Percentiles rank a stretch among this genome's conserved stretches.
Evolutionary conservation across 2,113 vertebrate species (phyloP).

Genomic region (Phyllostomus discolor): DNA sequence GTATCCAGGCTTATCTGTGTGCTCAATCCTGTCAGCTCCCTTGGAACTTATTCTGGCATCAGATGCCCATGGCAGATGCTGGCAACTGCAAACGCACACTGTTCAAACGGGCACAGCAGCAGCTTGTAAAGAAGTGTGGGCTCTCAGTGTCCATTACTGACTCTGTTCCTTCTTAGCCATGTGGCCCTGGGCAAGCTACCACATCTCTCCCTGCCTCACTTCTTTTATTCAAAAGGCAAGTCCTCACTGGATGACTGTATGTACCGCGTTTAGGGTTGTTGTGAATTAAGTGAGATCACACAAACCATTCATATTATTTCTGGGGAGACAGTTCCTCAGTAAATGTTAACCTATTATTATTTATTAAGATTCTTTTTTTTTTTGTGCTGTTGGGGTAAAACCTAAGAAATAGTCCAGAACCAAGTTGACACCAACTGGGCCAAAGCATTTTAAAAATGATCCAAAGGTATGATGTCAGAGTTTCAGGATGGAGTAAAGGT

Average conservation of each 20-base stretch:
- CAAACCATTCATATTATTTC: not conserved
- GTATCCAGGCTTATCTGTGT: not conserved
- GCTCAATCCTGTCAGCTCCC: not conserved
- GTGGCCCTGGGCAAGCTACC: not conserved
- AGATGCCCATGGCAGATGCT: not conserved
- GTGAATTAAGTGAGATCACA: not conserved
- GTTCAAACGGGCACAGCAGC: not conserved
- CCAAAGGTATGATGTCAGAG: not conserved
- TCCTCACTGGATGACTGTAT: not conserved
- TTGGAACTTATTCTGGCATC: not conserved
- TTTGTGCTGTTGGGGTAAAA: not conserved
- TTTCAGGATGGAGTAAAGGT: not conserved
- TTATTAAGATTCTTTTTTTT: not conserved
- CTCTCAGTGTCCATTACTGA: not conserved
- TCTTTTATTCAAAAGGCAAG: not conserved
- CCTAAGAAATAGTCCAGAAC: not conserved
- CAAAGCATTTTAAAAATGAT: slow-evolving; percentile 13
- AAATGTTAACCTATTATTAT: not conserved
- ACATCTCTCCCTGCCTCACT: not conserved
- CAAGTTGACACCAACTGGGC: not conserved
- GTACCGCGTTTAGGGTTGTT: not conserved
- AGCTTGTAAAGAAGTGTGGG: not conserved
- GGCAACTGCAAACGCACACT: not conserved
- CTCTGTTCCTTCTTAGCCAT: not conserved
- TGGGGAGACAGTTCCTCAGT: not conserved